Evolutionary conservation across 2,113 vertebrate species (phyloP), one percentile per base, ranked within the genome.

Genomic region (Porphyrio hochstetteri): DNA sequence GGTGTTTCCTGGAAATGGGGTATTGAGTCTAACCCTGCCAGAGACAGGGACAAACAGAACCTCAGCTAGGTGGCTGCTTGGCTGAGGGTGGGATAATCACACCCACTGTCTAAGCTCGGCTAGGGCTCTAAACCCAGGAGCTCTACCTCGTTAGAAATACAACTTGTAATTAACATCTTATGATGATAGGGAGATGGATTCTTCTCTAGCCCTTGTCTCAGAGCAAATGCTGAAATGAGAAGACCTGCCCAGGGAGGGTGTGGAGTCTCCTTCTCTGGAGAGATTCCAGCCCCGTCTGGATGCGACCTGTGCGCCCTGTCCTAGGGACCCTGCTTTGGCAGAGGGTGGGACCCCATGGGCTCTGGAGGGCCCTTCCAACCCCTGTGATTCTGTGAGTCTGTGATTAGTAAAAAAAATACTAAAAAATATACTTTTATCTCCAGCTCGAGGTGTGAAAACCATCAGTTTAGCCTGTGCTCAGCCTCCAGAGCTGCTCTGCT

Each of bases 121-220:
- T 36, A 33, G 86, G 71, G 86, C 63, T 86, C 74, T 86, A 60
- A 94, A 87, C 21, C 71, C 82, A 33, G 64, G 88, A 78, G 82
- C 89, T 95, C 84, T 69, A 63, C 86, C 95, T 95, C 92, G 70
- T 86, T 96, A 91, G 70, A 69, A 70, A 71, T 71, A 90, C 81
- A 84, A 64, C 61, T 93, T 77, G 65, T 94, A 83, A 64, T 93
- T 95, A 80, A 86, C 78, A 79, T 88, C 84, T 86, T 78, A 35
- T 20, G 77, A 71, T 68, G 90, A 61, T 46, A 86, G 83, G 50
- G 27, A 86, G 79, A 68, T 70, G 78, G 33, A 8, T 92, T 90
- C 83, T 79, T 69, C 70, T 86, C 38, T 20, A 65, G 67, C 46
- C 12, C 46, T 95, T 64, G 35, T 65, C 82, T 74, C 36, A 53